Evolutionary conservation across 2,797 vertebrate species (phyloP), one percentile per base, ranked within the genome.

Genomic region (Bufotes viridis): DNA sequence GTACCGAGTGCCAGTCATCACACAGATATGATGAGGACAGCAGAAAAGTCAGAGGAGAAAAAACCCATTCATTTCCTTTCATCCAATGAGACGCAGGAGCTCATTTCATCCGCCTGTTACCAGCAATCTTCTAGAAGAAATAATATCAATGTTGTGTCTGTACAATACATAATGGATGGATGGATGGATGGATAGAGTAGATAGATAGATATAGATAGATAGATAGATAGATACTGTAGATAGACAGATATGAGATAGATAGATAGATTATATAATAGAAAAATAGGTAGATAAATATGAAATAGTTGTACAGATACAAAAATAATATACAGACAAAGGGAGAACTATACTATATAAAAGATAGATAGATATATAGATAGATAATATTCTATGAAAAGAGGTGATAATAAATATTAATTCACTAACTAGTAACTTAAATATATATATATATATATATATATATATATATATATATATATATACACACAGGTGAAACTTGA

Each of bases 31-130:
- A 91, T 17, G 82, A 87, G 91, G 90, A 76, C 90, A 90, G 90
- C 88, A 90, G 61, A 91, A 90, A 86, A 90, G 92, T 87, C 88
- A 42, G 20, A 67, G 18, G 90, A 91, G 87, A 88, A 65, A 91
- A 91, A 88, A 75, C 15, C 0, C 1, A 85, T 63, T 87, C 80
- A 78, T 58, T 88, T 87, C 67, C 61, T 0, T 0, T 63, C 22
- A 49, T 87, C 85, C 60, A 63, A 88, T 57, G 91, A 83, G 84
- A 93, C 93, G 87, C n/a, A 90, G 75, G 72, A 80, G 74, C 89
- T 92, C 79, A 90, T 91, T 87, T 92, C 80, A 84, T 69, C 29
- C 85, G 2, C n/a, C 7, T 78, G 74, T 55, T n/a, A 76, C 42
- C 42, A 55, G 55, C 17, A 61, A 81, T 57, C 26, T 53, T 6